Conservation (phyloP, 2,797 vertebrate species). For the Macrochelys suwanniensis region DNA sequence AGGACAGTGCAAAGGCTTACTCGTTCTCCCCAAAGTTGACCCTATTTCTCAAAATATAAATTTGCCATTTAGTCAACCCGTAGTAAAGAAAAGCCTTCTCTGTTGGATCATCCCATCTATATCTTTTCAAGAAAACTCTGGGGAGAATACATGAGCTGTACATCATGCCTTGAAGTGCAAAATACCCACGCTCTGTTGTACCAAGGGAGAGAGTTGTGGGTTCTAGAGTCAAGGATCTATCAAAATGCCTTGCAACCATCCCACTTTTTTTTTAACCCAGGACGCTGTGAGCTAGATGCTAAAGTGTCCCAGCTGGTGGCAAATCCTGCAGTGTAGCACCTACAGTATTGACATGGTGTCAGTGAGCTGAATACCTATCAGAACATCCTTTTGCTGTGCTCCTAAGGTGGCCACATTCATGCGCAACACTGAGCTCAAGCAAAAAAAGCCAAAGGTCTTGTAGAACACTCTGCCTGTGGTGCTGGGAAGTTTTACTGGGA, state of each 20-base stretch:
- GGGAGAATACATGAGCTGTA: neutral
- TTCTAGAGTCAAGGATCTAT: neutral
- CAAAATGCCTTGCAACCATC: neutral
- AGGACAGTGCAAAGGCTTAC: neutral
- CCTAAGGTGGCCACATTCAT: neutral
- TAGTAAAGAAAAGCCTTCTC: slow-evolving; percentile 17
- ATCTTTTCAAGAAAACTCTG: neutral
- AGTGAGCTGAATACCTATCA: neutral
- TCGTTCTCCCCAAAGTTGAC: neutral
- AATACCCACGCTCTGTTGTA: neutral
- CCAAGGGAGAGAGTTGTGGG: neutral
- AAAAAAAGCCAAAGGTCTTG: neutral
- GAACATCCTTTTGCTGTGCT: neutral
- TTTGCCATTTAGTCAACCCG: slow-evolving; percentile 12
- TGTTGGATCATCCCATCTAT: neutral
- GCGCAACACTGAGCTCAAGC: neutral
- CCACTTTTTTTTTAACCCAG: neutral
- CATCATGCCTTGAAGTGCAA: neutral
- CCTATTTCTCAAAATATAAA: neutral
- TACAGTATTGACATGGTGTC: neutral
- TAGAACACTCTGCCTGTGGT: neutral
- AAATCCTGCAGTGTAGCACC: neutral
- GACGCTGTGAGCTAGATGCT: neutral
- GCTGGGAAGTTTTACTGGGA: neutral
- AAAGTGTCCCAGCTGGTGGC: neutral